These are phyloP conservation scores for Chrysolophus pictus DNA, from an alignment of 2,797 vertebrate genomes.

Conservation along the genomic window DNA sequence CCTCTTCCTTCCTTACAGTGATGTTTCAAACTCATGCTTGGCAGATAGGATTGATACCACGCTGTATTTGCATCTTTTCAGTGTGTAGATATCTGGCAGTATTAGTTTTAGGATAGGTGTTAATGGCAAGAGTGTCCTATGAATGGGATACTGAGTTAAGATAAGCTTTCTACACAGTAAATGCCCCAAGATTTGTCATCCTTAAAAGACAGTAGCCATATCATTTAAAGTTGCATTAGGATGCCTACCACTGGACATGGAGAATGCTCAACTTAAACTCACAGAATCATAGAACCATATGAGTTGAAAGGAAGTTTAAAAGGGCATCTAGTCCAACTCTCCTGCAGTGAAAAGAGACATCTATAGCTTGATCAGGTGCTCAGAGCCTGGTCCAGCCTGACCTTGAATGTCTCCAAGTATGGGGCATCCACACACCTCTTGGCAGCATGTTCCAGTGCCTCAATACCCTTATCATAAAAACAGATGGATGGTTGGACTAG, in stretches of 20 bases:
- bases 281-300: too few relatives aligned
- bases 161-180: not conserved
- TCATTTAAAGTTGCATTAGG: rapidly evolving
- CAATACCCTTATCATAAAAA: too few relatives aligned
- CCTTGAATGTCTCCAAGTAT: too few relatives aligned
- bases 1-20: not conserved
- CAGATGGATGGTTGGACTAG: too few relatives aligned
- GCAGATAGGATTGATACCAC: rapidly evolving
- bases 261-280: not conserved
- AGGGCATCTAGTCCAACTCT: too few relatives aligned
- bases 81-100: not conserved
- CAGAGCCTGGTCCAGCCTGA: too few relatives aligned
- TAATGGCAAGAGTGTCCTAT: not conserved
- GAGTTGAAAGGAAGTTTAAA: too few relatives aligned
- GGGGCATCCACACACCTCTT: too few relatives aligned
- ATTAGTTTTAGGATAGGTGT: not conserved
- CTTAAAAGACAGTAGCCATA: rapidly evolving
- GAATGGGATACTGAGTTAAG: not conserved
- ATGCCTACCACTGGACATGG: rapidly evolving
- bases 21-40: not conserved
- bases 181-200: not conserved
- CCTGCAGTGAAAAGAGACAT: too few relatives aligned
- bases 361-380: too few relatives aligned
- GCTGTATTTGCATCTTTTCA: not conserved
- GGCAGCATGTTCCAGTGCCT: too few relatives aligned